phyloP scores from a whole-genome alignment of 2,797 vertebrate species.

The Syndactyla subalaris region DNA sequence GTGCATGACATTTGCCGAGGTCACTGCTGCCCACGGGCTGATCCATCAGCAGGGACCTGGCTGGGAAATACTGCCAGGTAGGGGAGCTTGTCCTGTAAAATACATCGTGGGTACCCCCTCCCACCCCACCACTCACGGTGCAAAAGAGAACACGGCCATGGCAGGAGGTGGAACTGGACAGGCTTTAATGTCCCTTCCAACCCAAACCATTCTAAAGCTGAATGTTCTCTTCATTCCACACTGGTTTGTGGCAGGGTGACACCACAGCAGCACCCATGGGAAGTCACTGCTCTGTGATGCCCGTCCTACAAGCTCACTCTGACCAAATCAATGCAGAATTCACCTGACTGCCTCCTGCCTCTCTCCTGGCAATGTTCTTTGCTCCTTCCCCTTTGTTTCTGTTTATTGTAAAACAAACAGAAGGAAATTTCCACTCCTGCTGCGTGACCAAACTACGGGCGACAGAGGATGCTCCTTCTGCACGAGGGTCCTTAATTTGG shows the following conservation, averaged over 20 bases:
- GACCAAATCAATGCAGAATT: background rate
- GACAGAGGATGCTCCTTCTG: background rate
- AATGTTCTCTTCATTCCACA: accelerated
- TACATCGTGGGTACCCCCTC: background rate
- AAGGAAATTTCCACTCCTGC: background rate
- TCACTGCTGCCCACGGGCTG: background rate
- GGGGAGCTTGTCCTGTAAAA: background rate
- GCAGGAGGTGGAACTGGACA: background rate
- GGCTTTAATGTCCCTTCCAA: accelerated
- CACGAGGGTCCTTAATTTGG: background rate
- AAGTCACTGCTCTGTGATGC: background rate
- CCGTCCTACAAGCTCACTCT: accelerated
- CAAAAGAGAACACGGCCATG: background rate
- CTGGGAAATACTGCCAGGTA: background rate
- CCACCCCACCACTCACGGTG: background rate
- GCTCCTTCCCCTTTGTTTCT: background rate
- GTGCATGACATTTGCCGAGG: background rate
- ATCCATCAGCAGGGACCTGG: background rate
- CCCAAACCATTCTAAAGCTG: background rate
- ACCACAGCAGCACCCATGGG: accelerated
- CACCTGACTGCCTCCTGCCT: background rate
- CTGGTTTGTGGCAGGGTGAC: background rate
- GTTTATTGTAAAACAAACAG: background rate
- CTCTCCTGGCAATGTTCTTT: background rate
- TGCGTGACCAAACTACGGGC: accelerated